phyloP scores from a whole-genome alignment of 2,797 vertebrate species.

The Sebastiscus albofasciatus region DNA sequence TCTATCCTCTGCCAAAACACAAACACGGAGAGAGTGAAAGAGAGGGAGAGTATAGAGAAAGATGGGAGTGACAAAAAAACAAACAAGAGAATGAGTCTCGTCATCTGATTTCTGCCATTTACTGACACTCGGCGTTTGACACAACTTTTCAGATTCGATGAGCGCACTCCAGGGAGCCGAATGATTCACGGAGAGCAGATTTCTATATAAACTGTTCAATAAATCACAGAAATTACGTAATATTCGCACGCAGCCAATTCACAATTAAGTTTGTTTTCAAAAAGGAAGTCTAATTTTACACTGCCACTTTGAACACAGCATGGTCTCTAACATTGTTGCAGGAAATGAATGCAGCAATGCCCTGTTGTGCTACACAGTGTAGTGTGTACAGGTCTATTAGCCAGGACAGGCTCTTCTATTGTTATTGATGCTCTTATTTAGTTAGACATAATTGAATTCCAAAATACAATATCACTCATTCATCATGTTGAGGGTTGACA shows the following conservation, averaged over 20 bases:
- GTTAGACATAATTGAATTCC: slow-evolving; percentile 71
- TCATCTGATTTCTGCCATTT: slow-evolving; percentile 34
- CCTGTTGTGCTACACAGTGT: slow-evolving; percentile 17
- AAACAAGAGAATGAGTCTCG: not conserved
- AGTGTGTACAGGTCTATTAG: slow-evolving; percentile 45
- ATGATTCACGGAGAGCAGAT: slow-evolving; percentile 36
- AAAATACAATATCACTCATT: slow-evolving; percentile 71
- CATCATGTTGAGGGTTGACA: slow-evolving; percentile 70
- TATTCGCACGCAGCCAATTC: not conserved
- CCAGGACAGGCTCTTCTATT: slow-evolving; percentile 60
- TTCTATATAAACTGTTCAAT: slow-evolving; percentile 17
- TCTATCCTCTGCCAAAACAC: slow-evolving; percentile 70
- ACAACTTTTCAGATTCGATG: slow-evolving; percentile 31
- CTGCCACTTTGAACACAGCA: slow-evolving; percentile 5
- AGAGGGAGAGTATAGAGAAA: slow-evolving; percentile 24
- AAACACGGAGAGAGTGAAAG: slow-evolving; percentile 40
- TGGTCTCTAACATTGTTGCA: slow-evolving; percentile 6
- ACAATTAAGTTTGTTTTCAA: not conserved
- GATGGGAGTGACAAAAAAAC: slow-evolving; percentile 25
- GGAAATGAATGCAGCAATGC: slow-evolving; percentile 42
- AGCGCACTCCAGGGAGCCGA: not conserved
- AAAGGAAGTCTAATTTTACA: slow-evolving; percentile 8
- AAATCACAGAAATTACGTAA: slow-evolving; percentile 20
- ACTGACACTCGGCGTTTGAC: slow-evolving; percentile 23
- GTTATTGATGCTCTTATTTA: slow-evolving; percentile 76